Evolutionary conservation across 1,140 invertebrate genomes (phyloP), one percentile per base, ranked within the genome.

Genomic region (Cepaea nemoralis): DNA sequence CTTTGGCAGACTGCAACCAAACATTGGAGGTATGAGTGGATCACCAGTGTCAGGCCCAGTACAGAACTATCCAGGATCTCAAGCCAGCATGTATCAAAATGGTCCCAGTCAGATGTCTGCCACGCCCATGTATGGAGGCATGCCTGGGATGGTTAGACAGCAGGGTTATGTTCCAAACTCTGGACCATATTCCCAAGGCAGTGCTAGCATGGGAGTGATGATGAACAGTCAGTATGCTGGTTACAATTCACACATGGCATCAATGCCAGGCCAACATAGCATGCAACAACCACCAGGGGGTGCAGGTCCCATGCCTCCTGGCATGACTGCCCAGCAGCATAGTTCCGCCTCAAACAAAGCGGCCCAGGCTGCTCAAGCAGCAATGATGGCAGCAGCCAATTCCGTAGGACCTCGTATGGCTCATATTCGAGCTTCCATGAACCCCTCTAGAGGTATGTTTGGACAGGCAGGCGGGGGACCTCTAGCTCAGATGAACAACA

Each of bases 321-420:
- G 39, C 24, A 78, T 67, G 16, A 75, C 79, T 77, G 76, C 80
- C n/a, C 80, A 75, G 19, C 80, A 77, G 39, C 78, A 55, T 19
- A 67, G 66, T 22, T 63, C 59, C 83, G 83, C 16, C 63, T 83
- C 76, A 40, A 83, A 85, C 66, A 91, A 89, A 86, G 91, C 90
- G 75, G 91, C 91, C 27, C 91, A 92, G 82, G 91, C 91, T 27
- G 91, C 91, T 19, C 91, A 91, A 50, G 91, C 90, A 67, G 90
- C 91, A 2, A 86, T 92, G 83, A 88, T 90, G 76, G 90, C 90
- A 35, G 90, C 91, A n/a, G 90, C 90, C 39, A 88, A 88, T 82
- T 85, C 87, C n/a, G 84, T 88, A 19, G 85, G 81, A 14, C 82
- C 77, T 69, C 82, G 81, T 31, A 82, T 82, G 81, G 66, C 75